Evolutionary conservation across 2,113 vertebrate genomes (phyloP), one percentile per base, ranked within the genome.

Genomic region (Epinephelus fuscoguttatus): DNA sequence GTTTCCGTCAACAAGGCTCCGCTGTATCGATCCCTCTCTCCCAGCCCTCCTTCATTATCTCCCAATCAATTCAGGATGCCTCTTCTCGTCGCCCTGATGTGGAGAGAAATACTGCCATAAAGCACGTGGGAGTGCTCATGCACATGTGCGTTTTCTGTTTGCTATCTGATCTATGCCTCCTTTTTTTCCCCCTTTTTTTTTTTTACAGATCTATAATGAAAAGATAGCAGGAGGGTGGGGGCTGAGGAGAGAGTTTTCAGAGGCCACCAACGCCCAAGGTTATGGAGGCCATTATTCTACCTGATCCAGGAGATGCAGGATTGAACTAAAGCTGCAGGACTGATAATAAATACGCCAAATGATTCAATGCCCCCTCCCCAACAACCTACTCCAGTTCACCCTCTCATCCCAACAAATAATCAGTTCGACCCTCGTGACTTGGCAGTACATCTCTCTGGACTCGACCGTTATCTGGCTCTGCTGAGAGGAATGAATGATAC

Each of bases 221-320:
- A 93, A 89, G 80, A 87, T 73, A 80, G 64, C 6, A 4, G 0
- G 2, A 50, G 27, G 55, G 33, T 49, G 64, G 66, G 30, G 25
- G 66, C 49, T 53, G 59, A 84, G 50, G 23, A 71, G 80, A 70
- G 80, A 70, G 81, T 88, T 88, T 76, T 82, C 81, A 77, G 81
- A 75, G 50, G 61, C 82, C 70, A 30, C 83, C 42, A 50, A 63
- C 1, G 33, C 71, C 84, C 89, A 90, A 91, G 92, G 92, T 91
- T 94, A 93, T 91, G 80, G 91, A 81, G 63, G 75, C 84, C 82
- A 93, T 94, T 93, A 91, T 91, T 94, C 82, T 88, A 73, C 78
- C 81, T 93, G 88, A 88, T 86, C 64, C 84, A 77, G 64, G 76
- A 91, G 82, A 88, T 86, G 85, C 80, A 53, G 78, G 81, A 92